Conservation (phyloP, 2,888 invertebrate genomes). For the Heliothis peltigera region DNA sequence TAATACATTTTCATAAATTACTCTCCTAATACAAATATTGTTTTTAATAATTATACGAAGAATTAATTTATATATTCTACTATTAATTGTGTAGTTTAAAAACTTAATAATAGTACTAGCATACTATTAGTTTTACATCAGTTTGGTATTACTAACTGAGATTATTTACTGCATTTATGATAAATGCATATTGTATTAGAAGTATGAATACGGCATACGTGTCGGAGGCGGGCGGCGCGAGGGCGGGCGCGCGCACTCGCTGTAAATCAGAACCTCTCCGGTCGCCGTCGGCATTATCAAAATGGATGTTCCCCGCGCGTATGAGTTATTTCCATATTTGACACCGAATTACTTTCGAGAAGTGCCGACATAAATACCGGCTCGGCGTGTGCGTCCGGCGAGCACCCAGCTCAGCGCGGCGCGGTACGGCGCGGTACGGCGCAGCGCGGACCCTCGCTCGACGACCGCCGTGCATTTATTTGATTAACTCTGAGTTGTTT, state of each 20-base stretch:
- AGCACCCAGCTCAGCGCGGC: slow-evolving; percentile 51
- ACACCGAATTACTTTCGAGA: slow-evolving; percentile 90
- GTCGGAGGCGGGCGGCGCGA: slow-evolving; percentile 53
- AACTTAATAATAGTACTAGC: no score
- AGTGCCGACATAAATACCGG: slow-evolving; percentile 89
- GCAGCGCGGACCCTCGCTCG: slow-evolving; percentile 61
- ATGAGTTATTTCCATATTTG: slow-evolving; percentile 90
- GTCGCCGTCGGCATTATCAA: slow-evolving; percentile 88
- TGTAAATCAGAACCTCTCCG: slow-evolving; percentile 86
- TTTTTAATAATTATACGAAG: no score
- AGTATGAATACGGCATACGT: slow-evolving; percentile 28
- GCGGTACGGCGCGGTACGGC: slow-evolving; percentile 53
- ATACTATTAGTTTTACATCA: no score
- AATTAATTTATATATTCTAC: no score
- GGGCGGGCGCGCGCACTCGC: slow-evolving; percentile 67
- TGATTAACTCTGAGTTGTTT: slow-evolving; percentile 90
- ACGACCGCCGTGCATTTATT: slow-evolving; percentile 88
- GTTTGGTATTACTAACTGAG: not conserved
- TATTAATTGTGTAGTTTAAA: no score
- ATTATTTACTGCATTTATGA: not conserved
- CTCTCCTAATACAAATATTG: no score
- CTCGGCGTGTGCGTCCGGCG: slow-evolving; percentile 67
- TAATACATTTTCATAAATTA: no score
- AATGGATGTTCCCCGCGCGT: slow-evolving; percentile 87
- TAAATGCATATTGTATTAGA: slow-evolving; percentile 18